Base-by-base conservation (phyloP, 2,113 vertebrate species). In the Micronycteris hirsuta region DNA sequence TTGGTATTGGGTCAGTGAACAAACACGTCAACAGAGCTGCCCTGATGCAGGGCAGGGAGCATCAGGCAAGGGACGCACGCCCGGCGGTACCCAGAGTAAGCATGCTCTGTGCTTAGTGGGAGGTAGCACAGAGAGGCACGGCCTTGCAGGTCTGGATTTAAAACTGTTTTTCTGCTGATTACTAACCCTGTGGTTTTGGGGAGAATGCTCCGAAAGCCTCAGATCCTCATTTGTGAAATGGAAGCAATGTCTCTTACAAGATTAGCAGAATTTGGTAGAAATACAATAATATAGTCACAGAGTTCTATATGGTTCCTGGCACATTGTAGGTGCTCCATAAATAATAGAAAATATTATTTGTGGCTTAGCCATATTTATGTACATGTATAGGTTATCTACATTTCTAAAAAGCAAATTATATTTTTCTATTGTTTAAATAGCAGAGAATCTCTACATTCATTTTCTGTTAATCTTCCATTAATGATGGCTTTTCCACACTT, bases 381-480 rank as follows among this genome's bases (percentile, higher is more conserved):
- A 54, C 28, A 45, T 4, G 10, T 41, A 36, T 54, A 94, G 26
- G 49, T 31, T 89, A 84, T 47, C 56, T 43, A 45, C 1, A 3
- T 78, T 84, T 58, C 56, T 84, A 92, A 94, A 86, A 86, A 70
- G 73, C 68, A 94, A 94, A 80, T 71, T 61, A 74, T 70, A 45
- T 80, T 94, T 84, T 95, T 56, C 71, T 52, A 28, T 83, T 74
- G 90, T 90, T 87, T 93, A 92, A 95, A 85, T 89, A 92, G 63
- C 31, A 89, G 89, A 91, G 67, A 93, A 77, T 73, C 28, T 96
- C 94, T 91, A 63, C 22, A 78, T 47, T 95, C 65, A 45, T 86
- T 91, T 95, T 84, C 74, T 65, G 47, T 88, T 97, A 52, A 89
- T 96, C 86, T 91, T 86, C 96, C 84, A 71, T 85, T 95, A 91